Evolutionary conservation across 2,797 vertebrate genomes (phyloP), one percentile per base, ranked within the genome.

Genomic region (Poeciliopsis gracilis): DNA sequence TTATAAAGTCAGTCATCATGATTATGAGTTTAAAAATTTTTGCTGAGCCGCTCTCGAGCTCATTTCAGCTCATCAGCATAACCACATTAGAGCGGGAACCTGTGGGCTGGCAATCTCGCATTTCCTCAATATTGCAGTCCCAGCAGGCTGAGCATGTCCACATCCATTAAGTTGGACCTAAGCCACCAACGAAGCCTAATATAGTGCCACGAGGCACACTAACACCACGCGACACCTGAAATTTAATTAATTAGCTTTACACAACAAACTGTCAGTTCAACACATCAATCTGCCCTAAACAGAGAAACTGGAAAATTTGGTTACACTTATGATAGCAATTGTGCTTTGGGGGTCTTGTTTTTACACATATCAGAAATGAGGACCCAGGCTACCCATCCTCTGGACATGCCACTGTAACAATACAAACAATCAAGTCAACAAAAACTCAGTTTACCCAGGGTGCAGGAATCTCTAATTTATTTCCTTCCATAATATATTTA

Each of bases 1-100:
- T 95, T 95, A 94, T 90, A 87, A 87, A 93, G 91, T 92, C 91
- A 94, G 91, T 93, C 90, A 93, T 95, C 91, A 90, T 93, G 91
- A 94, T 94, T 94, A 94, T 94, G 91, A 93, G 92, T 94, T 93
- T 91, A 90, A 92, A 92, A 55, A 93, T 91, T 93, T 83, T 61
- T 93, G 95, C 94, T 94, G 94, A 95, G 90, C 91, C 80, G 85
- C 92, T 92, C 88, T 86, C 90, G 86, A 84, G 86, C 90, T 91
- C 88, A 93, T 92, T 93, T 86, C 86, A 88, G 87, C 90, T 94
- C 94, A 95, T 95, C 93, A 95, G 93, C 93, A 94, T 95, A 95
- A 95, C 93, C 87, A 83, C 91, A 94, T 95, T 94, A 95, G 86
- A 82, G 89, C 83, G 85, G 78, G 88, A 94, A 93, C 89, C 92